These are phyloP conservation scores for Molothrus aeneus DNA, from an alignment of 2,797 vertebrate species.

Conservation along the genomic window DNA sequence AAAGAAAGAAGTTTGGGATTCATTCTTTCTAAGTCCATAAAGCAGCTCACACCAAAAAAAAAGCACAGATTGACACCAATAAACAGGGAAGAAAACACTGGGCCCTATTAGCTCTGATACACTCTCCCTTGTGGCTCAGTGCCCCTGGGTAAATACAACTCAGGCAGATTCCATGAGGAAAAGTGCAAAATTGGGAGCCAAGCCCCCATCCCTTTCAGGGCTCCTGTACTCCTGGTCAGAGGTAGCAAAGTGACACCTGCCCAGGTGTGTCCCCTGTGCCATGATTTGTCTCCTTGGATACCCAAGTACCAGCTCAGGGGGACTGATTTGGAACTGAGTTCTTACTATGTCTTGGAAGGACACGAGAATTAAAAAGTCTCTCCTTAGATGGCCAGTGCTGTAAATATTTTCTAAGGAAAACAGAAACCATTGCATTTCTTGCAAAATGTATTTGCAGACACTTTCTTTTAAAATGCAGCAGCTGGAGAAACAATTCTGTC, in stretches of 20 bases:
- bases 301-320: not conserved
- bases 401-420: not conserved
- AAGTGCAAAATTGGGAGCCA: not conserved
- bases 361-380: not conserved
- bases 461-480: not conserved
- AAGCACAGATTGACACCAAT: not conserved
- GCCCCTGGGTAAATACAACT: not conserved
- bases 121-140: not conserved
- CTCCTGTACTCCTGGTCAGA: not conserved
- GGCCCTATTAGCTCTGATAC: not conserved
- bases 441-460: not conserved
- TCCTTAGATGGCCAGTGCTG: not conserved
- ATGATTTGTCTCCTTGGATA: not conserved
- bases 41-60: not conserved
- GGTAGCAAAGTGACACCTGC: not conserved
- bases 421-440: not conserved
- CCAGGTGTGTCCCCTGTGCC: fast-evolving
- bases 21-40: not conserved
- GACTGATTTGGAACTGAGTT: not conserved
- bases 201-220: not conserved
- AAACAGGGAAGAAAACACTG: not conserved
- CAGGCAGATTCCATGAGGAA: not conserved
- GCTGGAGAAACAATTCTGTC: not conserved
- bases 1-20: not conserved
- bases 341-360: not conserved